phyloP scores from a whole-genome alignment of 2,888 invertebrate species.

The Drosophila percnosoma region DNA sequence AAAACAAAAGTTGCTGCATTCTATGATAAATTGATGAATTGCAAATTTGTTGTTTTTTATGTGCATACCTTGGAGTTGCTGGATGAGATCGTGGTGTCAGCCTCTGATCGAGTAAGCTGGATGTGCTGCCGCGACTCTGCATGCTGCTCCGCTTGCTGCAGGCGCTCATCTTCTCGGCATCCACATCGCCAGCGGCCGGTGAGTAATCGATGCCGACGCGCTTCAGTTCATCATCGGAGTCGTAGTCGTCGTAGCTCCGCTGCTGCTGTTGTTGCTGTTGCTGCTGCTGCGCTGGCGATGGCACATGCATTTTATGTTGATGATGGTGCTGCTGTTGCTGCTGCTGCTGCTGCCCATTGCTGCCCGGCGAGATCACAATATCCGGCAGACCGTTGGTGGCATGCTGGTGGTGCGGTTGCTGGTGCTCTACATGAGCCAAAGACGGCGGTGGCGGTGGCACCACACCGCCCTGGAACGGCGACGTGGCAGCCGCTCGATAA shows the following conservation, averaged over 20 bases:
- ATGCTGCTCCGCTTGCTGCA: slow-evolving; percentile 96
- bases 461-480: slow-evolving; percentile 86
- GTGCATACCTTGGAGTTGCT: slow-evolving; percentile 91
- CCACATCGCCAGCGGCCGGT: slow-evolving; percentile 87
- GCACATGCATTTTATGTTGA: slow-evolving; percentile 61
- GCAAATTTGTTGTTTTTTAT: rapidly evolving
- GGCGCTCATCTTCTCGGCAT: slow-evolving; percentile 90
- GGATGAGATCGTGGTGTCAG: slow-evolving; percentile 96
- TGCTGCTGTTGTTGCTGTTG: slow-evolving; percentile 84
- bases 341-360: slow-evolving; percentile 59
- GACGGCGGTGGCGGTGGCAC: slow-evolving; percentile 60
- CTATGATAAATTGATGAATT: neutral
- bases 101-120: slow-evolving; percentile 92
- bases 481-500: slow-evolving; percentile 87
- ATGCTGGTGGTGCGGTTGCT: slow-evolving; percentile 50
- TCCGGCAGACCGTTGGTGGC: slow-evolving; percentile 76
- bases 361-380: slow-evolving; percentile 82
- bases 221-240: slow-evolving; percentile 95
- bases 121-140: slow-evolving; percentile 96
- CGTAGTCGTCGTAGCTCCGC: slow-evolving; percentile 90
- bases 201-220: slow-evolving; percentile 91
- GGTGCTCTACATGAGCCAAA: slow-evolving; percentile 50
- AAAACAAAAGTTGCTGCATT: too few species aligned
- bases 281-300: slow-evolving; percentile 33
- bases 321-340: slow-evolving; percentile 29